Evolutionary conservation across 2,797 vertebrate genomes (phyloP).

Genomic region (Ctenochaetus hawaiiensis): DNA sequence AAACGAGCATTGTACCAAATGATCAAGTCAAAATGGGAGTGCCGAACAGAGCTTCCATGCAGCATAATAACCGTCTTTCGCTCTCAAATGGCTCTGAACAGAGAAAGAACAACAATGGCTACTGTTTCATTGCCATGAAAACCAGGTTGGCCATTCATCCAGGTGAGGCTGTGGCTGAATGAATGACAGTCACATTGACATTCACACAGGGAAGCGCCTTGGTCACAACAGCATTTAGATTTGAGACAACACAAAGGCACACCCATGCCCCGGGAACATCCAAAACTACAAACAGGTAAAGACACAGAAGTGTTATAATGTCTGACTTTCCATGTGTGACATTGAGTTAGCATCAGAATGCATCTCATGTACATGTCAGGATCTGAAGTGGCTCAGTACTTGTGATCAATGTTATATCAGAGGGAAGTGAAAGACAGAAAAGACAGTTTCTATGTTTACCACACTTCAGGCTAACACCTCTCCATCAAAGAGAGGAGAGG

Average conservation of each 20-base stretch:
- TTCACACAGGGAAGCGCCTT: slow-evolving; percentile 66
- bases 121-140: slow-evolving; percentile 62
- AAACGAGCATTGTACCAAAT: slow-evolving; percentile 65
- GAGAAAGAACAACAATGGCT: slow-evolving; percentile 63
- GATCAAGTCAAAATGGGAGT: slow-evolving; percentile 66
- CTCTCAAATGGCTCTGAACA: slow-evolving; percentile 54
- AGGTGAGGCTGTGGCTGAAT: slow-evolving; percentile 75
- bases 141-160: slow-evolving; percentile 85
- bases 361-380: slow-evolving; percentile 46
- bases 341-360: slow-evolving; percentile 36
- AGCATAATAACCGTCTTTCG: slow-evolving; percentile 53
- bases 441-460: slow-evolving; percentile 42
- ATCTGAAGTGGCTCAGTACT: slow-evolving; percentile 42
- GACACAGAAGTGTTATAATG: slow-evolving; percentile 38
- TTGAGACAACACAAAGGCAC: slow-evolving; percentile 69
- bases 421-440: slow-evolving; percentile 42
- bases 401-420: slow-evolving; percentile 51
- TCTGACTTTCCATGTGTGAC: slow-evolving; percentile 50
- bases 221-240: slow-evolving; percentile 60
- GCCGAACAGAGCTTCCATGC: slow-evolving; percentile 81
- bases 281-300: slow-evolving; percentile 39
- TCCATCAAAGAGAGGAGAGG: slow-evolving; percentile 43
- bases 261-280: slow-evolving; percentile 67
- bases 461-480: slow-evolving; percentile 48
- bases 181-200: slow-evolving; percentile 82